Percentiles rank a stretch among this genome's conserved stretches.
These are phyloP conservation scores for Glyphotaelius pellucidus DNA, from an alignment of 2,888 invertebrate species.

Conservation along the genomic window DNA sequence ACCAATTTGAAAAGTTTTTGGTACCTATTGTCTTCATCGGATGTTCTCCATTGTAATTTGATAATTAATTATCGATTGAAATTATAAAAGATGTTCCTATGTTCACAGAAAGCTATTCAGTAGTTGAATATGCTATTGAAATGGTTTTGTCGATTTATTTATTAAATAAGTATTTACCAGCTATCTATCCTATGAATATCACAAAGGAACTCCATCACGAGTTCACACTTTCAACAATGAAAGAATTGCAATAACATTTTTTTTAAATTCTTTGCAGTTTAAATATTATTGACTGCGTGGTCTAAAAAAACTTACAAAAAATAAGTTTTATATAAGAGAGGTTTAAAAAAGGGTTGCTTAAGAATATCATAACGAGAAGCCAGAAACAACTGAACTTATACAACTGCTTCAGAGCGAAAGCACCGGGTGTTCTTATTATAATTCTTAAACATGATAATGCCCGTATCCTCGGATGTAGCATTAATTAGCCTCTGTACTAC, in stretches of 20 bases:
- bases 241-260: neutral
- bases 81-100: neutral
- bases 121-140: neutral
- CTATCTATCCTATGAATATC: neutral
- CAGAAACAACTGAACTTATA: neutral
- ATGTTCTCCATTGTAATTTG: conserved; percentile 22
- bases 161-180: neutral
- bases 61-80: neutral
- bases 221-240: neutral
- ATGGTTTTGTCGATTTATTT: neutral
- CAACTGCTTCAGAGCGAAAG: neutral
- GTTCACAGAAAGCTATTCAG: neutral
- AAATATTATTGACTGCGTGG: neutral
- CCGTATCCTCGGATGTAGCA: conserved; percentile 55
- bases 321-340: neutral
- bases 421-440: conserved; percentile 21
- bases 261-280: neutral
- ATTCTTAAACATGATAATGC: conserved; percentile 38
- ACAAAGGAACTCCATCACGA: neutral
- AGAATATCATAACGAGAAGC: neutral
- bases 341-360: neutral
- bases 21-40: conserved; percentile 4
- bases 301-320: neutral
- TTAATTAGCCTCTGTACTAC: conserved; percentile 58
- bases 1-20: conserved; percentile 21